phyloP scores from a whole-genome alignment of 2,888 invertebrate species.

The Hoplodrina ambigua region DNA sequence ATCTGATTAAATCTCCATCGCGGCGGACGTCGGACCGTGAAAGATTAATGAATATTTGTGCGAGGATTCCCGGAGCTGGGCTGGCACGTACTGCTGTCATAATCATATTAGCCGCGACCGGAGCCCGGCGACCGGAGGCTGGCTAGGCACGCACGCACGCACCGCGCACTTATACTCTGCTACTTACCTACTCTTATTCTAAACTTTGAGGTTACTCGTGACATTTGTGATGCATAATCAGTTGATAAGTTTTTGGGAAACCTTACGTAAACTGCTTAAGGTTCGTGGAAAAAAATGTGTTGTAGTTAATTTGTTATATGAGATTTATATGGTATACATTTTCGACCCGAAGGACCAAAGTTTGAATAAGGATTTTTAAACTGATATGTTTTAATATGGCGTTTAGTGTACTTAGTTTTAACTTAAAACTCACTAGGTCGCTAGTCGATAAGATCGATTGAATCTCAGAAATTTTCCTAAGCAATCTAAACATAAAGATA shows the following conservation, averaged over 20 bases:
- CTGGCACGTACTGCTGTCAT: slow-evolving; percentile 90
- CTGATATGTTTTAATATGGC: background rate
- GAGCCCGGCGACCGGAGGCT: slow-evolving; percentile 84
- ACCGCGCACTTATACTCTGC: slow-evolving; percentile 65
- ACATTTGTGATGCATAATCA: slow-evolving; percentile 24
- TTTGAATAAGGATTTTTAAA: background rate
- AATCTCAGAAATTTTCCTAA: slow-evolving; percentile 39
- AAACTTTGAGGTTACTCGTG: slow-evolving; percentile 37
- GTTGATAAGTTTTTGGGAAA: background rate
- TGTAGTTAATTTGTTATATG: background rate
- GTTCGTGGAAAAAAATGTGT: slow-evolving; percentile 5
- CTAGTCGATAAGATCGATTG: slow-evolving; percentile 17
- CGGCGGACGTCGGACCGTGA: slow-evolving; percentile 90
- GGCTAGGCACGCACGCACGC: slow-evolving; percentile 84
- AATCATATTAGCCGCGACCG: slow-evolving; percentile 89
- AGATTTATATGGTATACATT: background rate
- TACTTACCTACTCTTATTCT: slow-evolving; percentile 64
- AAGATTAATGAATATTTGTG: slow-evolving; percentile 91
- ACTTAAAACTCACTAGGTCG: slow-evolving; percentile 2
- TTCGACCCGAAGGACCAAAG: background rate
- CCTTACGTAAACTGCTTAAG: background rate
- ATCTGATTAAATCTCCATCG: slow-evolving; percentile 91
- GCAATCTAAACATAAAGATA: slow-evolving; percentile 40
- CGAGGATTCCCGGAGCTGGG: slow-evolving; percentile 89
- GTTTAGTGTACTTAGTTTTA: background rate